Evolutionary conservation across 2,113 vertebrate species (phyloP).

Genomic region (Ivindomyrus marchei): DNA sequence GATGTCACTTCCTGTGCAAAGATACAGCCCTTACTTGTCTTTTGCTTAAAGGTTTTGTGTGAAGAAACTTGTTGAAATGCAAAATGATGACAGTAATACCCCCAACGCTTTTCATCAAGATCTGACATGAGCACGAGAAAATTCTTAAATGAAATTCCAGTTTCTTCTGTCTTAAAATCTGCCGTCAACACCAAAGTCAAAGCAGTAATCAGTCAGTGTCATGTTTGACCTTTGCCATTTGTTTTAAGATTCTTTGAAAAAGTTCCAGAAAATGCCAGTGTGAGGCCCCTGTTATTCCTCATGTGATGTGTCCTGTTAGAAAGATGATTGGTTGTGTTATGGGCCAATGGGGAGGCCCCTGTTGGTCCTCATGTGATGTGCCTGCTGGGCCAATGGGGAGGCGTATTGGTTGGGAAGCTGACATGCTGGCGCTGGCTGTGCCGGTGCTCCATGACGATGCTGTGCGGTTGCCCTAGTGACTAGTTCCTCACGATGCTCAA

Average conservation of each 20-base stretch:
- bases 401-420: background rate
- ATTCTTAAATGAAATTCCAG: background rate
- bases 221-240: background rate
- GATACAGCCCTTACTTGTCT: background rate
- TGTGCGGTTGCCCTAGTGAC: background rate
- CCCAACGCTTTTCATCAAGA: background rate
- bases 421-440: background rate
- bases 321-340: background rate
- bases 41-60: background rate
- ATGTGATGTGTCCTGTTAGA: background rate
- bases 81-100: background rate
- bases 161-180: background rate
- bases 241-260: background rate
- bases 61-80: background rate
- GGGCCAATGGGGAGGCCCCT: background rate
- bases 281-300: background rate
- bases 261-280: constrained; percentile 1
- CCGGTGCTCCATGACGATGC: background rate
- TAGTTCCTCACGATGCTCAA: background rate
- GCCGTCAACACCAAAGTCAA: background rate
- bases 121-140: background rate
- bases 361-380: background rate
- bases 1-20: background rate
- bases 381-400: background rate
- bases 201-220: background rate